Evolutionary conservation across 2,113 vertebrate genomes (phyloP).

Genomic region (Mormyrus lacerda): DNA sequence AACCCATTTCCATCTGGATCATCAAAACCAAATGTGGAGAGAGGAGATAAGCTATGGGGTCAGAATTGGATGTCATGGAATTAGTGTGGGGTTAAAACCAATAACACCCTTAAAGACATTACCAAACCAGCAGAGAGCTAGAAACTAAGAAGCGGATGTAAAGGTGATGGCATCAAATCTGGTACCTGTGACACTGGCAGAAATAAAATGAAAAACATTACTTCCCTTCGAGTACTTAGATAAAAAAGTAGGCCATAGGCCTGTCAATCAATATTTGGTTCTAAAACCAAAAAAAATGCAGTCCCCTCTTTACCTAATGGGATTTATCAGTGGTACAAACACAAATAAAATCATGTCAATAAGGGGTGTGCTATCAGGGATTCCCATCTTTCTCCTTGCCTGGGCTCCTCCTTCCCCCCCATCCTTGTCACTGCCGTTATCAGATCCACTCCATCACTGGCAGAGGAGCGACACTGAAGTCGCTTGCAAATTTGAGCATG

Average conservation of each 20-base stretch:
- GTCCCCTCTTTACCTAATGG: conserved; percentile 45
- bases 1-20: background rate
- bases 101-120: background rate
- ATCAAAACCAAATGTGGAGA: background rate
- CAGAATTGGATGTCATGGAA: background rate
- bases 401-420: conserved; percentile 35
- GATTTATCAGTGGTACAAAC: conserved; percentile 49
- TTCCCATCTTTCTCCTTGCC: conserved; percentile 49
- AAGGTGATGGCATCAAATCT: background rate
- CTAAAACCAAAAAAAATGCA: background rate
- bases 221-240: background rate
- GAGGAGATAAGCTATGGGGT: background rate
- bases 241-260: background rate
- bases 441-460: conserved; percentile 66
- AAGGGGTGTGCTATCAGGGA: conserved; percentile 62
- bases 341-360: conserved; percentile 60
- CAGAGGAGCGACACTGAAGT: conserved; percentile 48
- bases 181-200: too few relatives aligned
- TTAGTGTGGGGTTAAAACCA: background rate
- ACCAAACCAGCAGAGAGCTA: background rate
- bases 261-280: background rate
- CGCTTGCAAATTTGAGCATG: conserved; percentile 61
- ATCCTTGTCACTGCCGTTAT: conserved; percentile 61
- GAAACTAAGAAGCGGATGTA: background rate
- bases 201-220: background rate